Percentiles rank a stretch among this genome's conserved stretches.
phyloP scores from a whole-genome alignment of 2,113 vertebrate species.

The Corythoichthys haematopterus region DNA sequence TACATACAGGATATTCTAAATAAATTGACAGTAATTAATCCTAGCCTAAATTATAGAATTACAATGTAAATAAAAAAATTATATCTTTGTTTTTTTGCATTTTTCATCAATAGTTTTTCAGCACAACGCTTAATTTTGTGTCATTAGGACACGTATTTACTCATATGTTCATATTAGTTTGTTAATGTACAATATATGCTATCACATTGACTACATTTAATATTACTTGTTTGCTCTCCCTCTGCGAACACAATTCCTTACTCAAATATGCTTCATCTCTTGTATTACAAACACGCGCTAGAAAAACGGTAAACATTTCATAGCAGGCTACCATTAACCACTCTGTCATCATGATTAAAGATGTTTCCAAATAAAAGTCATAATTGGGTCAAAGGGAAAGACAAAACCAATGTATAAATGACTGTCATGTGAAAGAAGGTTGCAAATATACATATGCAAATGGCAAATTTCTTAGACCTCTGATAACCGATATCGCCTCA shows the following conservation, averaged over 20 bases:
- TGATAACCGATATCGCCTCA: no score
- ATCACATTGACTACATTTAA: background rate
- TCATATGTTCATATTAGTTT: no score
- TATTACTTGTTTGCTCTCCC: background rate
- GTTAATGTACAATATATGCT: background rate
- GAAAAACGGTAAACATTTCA: background rate
- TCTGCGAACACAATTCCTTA: background rate
- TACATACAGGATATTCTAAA: background rate
- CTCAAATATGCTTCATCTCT: background rate
- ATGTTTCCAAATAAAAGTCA: background rate
- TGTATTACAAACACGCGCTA: background rate
- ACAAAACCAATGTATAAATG: no score
- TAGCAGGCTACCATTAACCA: background rate
- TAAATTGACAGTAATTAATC: background rate
- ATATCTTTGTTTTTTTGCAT: no score
- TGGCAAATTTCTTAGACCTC: no score
- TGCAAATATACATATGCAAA: no score
- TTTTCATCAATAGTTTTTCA: background rate
- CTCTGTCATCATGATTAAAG: background rate
- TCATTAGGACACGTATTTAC: background rate
- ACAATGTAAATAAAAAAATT: no score
- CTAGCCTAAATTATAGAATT: background rate
- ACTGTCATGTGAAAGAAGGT: no score
- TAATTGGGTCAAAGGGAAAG: background rate
- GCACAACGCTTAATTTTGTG: background rate